Percentiles rank a stretch among this genome's conserved stretches.
Conservation (phyloP, 1,140 invertebrate species). For the Hypothenemus hampei region DNA sequence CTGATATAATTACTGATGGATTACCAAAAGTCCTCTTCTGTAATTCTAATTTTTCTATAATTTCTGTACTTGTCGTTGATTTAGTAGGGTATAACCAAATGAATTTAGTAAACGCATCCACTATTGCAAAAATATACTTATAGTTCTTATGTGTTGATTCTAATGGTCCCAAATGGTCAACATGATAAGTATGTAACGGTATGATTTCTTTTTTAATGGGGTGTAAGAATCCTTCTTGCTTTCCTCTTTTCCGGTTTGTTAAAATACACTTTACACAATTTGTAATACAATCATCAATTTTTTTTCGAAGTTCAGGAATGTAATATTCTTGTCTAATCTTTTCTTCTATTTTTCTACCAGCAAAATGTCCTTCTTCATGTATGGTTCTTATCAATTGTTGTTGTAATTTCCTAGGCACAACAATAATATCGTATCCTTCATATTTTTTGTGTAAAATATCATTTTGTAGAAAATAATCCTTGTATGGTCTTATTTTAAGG, state of each 20-base stretch:
- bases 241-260: conserved; percentile 42
- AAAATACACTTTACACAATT: conserved; percentile 44
- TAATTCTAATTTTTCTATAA: conserved; percentile 23
- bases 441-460: conserved; percentile 28
- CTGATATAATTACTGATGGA: conserved; percentile 39
- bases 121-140: conserved; percentile 42
- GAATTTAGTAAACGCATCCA: conserved; percentile 47
- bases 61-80: conserved; percentile 35
- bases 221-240: conserved; percentile 40
- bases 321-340: conserved; percentile 43
- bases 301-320: conserved; percentile 39
- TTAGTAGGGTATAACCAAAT: conserved; percentile 38
- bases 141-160: conserved; percentile 40
- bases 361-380: conserved; percentile 33
- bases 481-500: conserved; percentile 24
- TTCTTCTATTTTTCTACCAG: conserved; percentile 41
- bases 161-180: conserved; percentile 44
- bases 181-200: conserved; percentile 38
- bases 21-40: conserved; percentile 38
- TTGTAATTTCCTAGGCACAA: conserved; percentile 28
- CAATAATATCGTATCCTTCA: conserved; percentile 24
- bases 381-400: conserved; percentile 27
- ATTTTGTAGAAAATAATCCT: conserved; percentile 31
- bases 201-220: conserved; percentile 31
- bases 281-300: conserved; percentile 38